Conservation (phyloP, 1,140 invertebrate species). For the Drosophila pectinifera region DNA sequence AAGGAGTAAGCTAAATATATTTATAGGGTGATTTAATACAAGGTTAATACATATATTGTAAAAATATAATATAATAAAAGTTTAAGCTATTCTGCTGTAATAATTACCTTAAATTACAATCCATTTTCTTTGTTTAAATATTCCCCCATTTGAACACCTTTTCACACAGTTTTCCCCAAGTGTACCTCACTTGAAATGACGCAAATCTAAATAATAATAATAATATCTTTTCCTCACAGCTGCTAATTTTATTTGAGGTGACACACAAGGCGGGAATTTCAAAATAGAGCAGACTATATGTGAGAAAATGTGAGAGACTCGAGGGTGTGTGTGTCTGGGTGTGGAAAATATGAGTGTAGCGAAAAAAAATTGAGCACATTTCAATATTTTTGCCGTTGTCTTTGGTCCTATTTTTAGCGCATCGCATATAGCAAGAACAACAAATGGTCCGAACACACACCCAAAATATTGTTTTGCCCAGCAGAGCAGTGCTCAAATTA, state of each 20-base stretch:
- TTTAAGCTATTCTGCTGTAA: too few species aligned
- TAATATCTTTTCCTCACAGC: slow-evolving; percentile 69
- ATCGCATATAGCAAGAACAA: slow-evolving; percentile 28
- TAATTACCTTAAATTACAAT: too few species aligned
- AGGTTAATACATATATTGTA: too few species aligned
- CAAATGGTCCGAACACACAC: slow-evolving; percentile 44
- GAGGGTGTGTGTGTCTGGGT: slow-evolving; percentile 28
- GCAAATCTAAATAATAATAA: slow-evolving; percentile 73
- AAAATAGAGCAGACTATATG: slow-evolving; percentile 34
- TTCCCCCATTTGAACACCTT: not conserved
- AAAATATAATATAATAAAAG: too few species aligned
- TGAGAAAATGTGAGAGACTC: slow-evolving; percentile 15
- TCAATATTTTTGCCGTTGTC: slow-evolving; percentile 59
- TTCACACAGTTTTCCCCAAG: not conserved
- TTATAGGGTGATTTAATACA: too few species aligned
- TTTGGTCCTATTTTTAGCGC: slow-evolving; percentile 67
- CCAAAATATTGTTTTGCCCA: slow-evolving; percentile 62
- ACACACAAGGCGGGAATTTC: slow-evolving; percentile 79
- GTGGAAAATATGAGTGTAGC: slow-evolving; percentile 69
- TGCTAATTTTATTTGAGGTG: slow-evolving; percentile 83
- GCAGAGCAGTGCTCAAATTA: slow-evolving; percentile 73
- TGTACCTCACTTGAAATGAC: slow-evolving; percentile 62
- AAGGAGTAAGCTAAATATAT: too few species aligned
- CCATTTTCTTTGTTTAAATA: too few species aligned
- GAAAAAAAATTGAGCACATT: slow-evolving; percentile 69